Evolutionary conservation across 2,888 invertebrate genomes (phyloP), one percentile per base, ranked within the genome.

Genomic region (Leucania comma): DNA sequence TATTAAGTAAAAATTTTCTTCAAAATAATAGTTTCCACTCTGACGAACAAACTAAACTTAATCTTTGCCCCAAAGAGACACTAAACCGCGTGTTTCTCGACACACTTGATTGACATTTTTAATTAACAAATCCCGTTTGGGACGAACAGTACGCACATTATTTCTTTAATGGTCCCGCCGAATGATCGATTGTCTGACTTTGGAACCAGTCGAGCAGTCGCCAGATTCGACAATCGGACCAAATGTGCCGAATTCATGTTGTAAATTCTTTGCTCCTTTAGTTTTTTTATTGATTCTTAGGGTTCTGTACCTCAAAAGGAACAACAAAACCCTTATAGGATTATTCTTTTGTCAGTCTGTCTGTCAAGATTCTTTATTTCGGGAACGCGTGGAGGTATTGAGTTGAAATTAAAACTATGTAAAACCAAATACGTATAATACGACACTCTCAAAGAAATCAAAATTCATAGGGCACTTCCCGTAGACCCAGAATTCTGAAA

Each of bases 81-180:
- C 87, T 86, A 89, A 90, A 90, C 89, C 86, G 85, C 72, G 88
- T 81, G 83, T 85, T 75, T 80, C 87, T 75, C 79, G 80, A 80
- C 81, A 76, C 84, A 75, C 84, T 82, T 93, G 93, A 94, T 92
- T 93, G 94, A 94, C 93, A 91, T 90, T 92, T 93, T 93, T 94
- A 94, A 95, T 94, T 94, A 94, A 91, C 91, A 88, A 89, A 85
- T 85, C 86, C 85, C 86, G 86, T 89, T 89, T 87, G 87, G 80
- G 82, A 80, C 75, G 76, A 84, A 81, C 88, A 73, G 69, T 78
- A 24, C 68, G 71, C 66, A 73, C 77, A 77, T 85, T 87, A 86
- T 83, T 86, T 81, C 78, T 81, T 75, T 81, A 84, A 86, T 81
- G 80, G 72, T 62, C 53, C 78, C 82, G 81, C 78, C 73, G 82